Evolutionary conservation across 1,140 invertebrate genomes (phyloP), one percentile per base, ranked within the genome.

Genomic region (Hyphantria cunea): DNA sequence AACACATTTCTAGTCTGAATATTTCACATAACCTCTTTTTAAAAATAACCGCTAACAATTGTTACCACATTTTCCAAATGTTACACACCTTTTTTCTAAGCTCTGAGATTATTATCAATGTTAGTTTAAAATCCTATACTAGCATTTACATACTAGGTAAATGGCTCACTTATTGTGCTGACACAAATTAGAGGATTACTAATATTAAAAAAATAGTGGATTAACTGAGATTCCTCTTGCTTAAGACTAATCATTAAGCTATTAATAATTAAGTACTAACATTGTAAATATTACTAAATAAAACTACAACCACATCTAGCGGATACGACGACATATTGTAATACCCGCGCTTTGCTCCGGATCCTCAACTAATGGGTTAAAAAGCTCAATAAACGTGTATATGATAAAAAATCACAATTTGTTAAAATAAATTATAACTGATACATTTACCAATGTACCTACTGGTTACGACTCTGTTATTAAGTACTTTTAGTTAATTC

Each of bases 1-100:
- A 82, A 82, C 79, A 84, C 82, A 78, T 80, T 78, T 72, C 64
- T 72, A 72, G 67, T 72, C 62, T 65, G 62, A 67, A 54, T 56
- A 44, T 51, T 66, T 53, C 53, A 64, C 52, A 61, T 55, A 48
- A 33, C 14, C 14, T 33, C 17, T 25, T 25, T 56, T 59, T 60
- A 60, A 53, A 66, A 61, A 47, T 56, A 49, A 66, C 14, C 31
- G 14, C 53, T 64, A 74, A 66, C 63, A 58, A 67, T 62, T 33
- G 54, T 62, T 62, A 62, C 48, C 55, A 58, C 55, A 58, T 58
- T 58, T 49, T 58, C 55, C 42, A 49, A 58, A 58, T 41, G 44
- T 58, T 58, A 9, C 37, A 58, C 47, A 65, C 53, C 61, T 67
- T 66, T 17, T 61, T 39, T 66, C 69, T 80, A 79, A 81, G 74